Evolutionary conservation across 1,140 invertebrate species (phyloP).

Genomic region (Drosophila pseudoobscura): DNA sequence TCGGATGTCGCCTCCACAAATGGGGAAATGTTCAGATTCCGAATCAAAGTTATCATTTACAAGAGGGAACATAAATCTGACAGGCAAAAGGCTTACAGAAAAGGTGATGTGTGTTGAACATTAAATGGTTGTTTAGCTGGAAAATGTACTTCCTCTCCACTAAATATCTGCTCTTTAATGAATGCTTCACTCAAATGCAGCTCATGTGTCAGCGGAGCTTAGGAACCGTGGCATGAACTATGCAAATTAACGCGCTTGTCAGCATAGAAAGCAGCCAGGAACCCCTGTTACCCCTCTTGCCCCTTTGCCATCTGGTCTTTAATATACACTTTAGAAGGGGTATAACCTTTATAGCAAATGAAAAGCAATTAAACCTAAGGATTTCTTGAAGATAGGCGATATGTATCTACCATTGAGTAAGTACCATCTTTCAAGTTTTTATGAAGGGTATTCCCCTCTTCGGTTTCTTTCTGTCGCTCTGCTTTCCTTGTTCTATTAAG

Average conservation of each 20-base stretch:
- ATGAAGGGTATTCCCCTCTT: not conserved
- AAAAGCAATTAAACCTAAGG: slow-evolving; percentile 2
- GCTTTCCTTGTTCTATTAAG: slow-evolving; percentile 22
- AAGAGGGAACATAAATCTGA: slow-evolving; percentile 5
- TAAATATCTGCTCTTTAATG: slow-evolving; percentile 1
- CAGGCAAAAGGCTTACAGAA: slow-evolving; percentile 22
- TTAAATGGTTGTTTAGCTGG: slow-evolving; percentile 14
- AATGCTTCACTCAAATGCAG: slow-evolving; percentile 10
- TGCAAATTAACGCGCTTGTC: slow-evolving; percentile 48
- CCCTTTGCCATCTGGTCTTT: not conserved
- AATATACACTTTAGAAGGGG: slow-evolving; percentile 10
- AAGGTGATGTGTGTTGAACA: slow-evolving; percentile 1
- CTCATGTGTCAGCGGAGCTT: slow-evolving; percentile 22
- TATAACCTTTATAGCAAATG: no score
- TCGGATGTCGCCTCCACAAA: slow-evolving; percentile 3
- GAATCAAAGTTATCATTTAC: slow-evolving; percentile 35
- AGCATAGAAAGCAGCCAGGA: slow-evolving; percentile 5
- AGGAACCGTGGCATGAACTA: slow-evolving; percentile 7
- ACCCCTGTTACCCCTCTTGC: not conserved
- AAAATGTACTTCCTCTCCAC: slow-evolving; percentile 6
- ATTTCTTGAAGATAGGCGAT: not conserved
- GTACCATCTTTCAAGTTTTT: no score
- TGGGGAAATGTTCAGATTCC: slow-evolving; percentile 36
- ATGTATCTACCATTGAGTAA: no score
- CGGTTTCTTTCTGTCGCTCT: not conserved